These are phyloP conservation scores for Malthinus flaveolus DNA, from an alignment of 2,888 invertebrate genomes.

Conservation along the genomic window DNA sequence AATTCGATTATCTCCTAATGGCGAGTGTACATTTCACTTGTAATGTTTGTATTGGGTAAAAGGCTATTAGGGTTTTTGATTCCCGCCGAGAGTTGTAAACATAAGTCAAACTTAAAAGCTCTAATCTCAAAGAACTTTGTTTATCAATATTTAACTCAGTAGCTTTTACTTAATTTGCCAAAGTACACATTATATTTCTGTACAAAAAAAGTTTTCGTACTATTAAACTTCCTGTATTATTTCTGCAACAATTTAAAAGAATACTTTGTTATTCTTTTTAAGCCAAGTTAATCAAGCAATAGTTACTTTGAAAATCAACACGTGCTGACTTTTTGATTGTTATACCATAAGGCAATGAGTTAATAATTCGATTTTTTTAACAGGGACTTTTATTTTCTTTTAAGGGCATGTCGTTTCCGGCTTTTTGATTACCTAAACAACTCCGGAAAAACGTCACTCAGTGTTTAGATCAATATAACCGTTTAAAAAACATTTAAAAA, in stretches of 20 bases:
- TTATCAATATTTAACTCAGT: constrained; percentile 31
- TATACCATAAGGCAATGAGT: constrained; percentile 11
- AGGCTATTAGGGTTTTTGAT: constrained; percentile 44
- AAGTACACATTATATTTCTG: constrained; percentile 18
- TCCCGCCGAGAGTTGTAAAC: constrained; percentile 40
- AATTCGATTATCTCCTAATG: constrained; percentile 37
- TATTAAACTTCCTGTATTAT: background rate
- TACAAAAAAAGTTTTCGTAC: background rate
- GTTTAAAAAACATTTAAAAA: constrained; percentile 51
- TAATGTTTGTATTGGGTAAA: constrained; percentile 46
- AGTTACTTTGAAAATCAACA: background rate
- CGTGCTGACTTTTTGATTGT: constrained; percentile 19
- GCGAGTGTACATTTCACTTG: constrained; percentile 42
- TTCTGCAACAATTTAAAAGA: constrained; percentile 1
- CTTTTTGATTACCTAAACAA: constrained; percentile 30
- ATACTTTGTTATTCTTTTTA: no score
- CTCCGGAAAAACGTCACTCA: constrained; percentile 39
- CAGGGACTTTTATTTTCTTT: constrained; percentile 26
- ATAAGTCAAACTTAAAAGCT: constrained; percentile 36
- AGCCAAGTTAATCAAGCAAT: no score
- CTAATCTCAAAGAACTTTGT: constrained; percentile 31
- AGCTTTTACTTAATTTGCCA: constrained; percentile 27
- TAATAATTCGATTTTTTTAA: constrained; percentile 5
- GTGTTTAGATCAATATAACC: constrained; percentile 40
- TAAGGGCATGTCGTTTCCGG: constrained; percentile 23